Evolutionary conservation across 2,888 invertebrate genomes (phyloP), one percentile per base, ranked within the genome.

Genomic region (Pristionchus exspectatus): DNA sequence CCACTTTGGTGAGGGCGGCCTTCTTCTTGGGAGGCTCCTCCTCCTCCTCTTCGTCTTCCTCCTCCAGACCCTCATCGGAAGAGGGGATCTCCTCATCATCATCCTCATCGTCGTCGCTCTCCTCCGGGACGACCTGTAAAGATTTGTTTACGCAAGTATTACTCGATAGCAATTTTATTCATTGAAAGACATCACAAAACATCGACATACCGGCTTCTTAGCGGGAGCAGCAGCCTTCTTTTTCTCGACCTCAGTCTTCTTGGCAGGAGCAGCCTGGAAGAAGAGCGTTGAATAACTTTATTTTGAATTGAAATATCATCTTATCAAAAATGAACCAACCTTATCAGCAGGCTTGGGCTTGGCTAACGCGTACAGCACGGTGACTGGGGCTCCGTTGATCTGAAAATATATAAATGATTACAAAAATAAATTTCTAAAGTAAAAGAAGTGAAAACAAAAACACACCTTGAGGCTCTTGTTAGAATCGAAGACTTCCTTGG

Each of bases 401-500:
- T 91, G 44, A 0, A 69, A 59, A 59, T 7, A 21, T 16, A 44
- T 27, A 50, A 27, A 27, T 54, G 2, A 33, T 18, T 14, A 38
- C n/a, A 18, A 24, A 9, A 54, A 24, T n/a, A 50, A 38, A 1
- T 50, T 50, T 50, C 18, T 16, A 54, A 50, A 33, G 12, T 7
- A 54, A 3, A 56, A 50, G n/a, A n/a, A n/a, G n/a, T n/a, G 16
- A 18, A 27, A 4, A 44, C 24, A 10, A 27, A 83, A 30, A 27
- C 24, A n/a, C n/a, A 87, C 87, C 87, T 87, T 93, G 81, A 94
- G 77, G 9, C 91, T 92, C 18, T 90, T 93, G 18, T 92, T 91
- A 77, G 93, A 93, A 14, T 92, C 90, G 72, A 93, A 94, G 24
- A 93, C 94, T 56, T 91, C 91, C 85, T 92, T 90, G 10, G 94